Conservation (phyloP, 1,140 invertebrate species). For the Eciton burchellii region DNA sequence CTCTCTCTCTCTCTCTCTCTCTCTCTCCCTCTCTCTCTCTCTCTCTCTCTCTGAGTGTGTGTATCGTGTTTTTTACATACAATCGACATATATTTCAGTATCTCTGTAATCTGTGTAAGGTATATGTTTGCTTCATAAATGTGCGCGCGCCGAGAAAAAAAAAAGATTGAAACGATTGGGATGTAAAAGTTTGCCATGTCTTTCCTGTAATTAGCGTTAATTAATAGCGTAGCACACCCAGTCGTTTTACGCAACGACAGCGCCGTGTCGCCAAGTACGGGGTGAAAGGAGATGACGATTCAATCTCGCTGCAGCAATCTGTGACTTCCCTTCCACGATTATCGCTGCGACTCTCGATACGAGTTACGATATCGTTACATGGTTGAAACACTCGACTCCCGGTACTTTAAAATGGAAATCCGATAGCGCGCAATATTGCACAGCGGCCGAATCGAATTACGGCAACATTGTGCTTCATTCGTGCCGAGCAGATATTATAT, state of each 20-base stretch:
- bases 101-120: no score
- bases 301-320: conserved; percentile 9
- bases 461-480: conserved; percentile 46
- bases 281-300: conserved; percentile 1
- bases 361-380: conserved; percentile 39
- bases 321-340: conserved; percentile 38
- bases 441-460: conserved; percentile 41
- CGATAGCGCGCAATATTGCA: conserved; percentile 37
- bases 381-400: conserved; percentile 33
- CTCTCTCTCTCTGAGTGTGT: no score
- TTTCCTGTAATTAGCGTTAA: no score
- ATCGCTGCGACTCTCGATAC: conserved; percentile 23
- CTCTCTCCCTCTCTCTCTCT: no score
- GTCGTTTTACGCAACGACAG: background rate
- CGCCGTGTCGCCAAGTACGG: background rate
- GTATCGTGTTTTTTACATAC: no score
- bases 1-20: no score
- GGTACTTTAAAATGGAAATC: conserved; percentile 62
- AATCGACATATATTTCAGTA: no score
- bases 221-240: no score
- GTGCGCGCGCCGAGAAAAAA: no score
- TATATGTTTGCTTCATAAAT: no score
- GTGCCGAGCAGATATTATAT: conserved; percentile 40
- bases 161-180: no score
- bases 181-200: no score